Evolutionary conservation across 2,888 invertebrate species (phyloP).

Genomic region (Alitta virens): DNA sequence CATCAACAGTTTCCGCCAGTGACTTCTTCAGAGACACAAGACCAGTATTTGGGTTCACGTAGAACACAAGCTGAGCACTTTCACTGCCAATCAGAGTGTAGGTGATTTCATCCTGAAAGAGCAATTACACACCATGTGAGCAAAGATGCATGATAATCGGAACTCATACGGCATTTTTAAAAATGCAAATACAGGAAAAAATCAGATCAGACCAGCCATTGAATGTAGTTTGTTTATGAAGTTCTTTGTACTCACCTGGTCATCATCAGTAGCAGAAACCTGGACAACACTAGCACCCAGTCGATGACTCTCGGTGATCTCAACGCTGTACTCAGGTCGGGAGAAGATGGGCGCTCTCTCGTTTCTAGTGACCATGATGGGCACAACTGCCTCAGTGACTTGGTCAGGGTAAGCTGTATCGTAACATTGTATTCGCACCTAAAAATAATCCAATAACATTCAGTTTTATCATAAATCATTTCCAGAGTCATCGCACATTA

Average conservation of each 20-base stretch:
- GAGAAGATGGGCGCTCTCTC: conserved; percentile 36
- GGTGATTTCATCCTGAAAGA: conserved; percentile 27
- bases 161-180: no score
- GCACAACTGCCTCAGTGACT: conserved; percentile 24
- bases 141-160: no score
- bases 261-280: conserved; percentile 36
- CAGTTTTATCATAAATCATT: background rate
- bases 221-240: no score
- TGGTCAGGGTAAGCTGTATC: conserved; percentile 32
- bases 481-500: no score
- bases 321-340: conserved; percentile 31
- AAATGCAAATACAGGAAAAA: no score
- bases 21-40: conserved; percentile 31
- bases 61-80: conserved; percentile 27
- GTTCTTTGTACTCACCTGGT: no score
- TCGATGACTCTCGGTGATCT: conserved; percentile 35
- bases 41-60: conserved; percentile 30
- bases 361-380: conserved; percentile 36
- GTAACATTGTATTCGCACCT: conserved; percentile 25
- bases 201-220: no score
- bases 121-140: no score
- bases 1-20: conserved; percentile 27
- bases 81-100: conserved; percentile 27
- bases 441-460: background rate
- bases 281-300: conserved; percentile 38